Conservation (phyloP, 1,140 invertebrate species). For the Nephotettix cincticeps region DNA sequence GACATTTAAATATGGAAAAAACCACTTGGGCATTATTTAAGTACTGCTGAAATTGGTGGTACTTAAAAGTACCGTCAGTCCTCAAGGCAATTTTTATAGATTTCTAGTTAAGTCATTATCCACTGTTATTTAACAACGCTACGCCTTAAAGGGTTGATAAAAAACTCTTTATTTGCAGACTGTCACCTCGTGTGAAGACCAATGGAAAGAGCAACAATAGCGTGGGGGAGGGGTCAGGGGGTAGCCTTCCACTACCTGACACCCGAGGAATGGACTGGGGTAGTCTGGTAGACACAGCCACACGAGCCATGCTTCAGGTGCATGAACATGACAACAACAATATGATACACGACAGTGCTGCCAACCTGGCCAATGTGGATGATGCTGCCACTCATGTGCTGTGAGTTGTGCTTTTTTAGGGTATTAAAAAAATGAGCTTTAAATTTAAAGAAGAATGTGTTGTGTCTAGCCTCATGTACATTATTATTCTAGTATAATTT, state of each 20-base stretch:
- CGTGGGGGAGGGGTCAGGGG: neutral
- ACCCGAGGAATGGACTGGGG: slow-evolving; percentile 69
- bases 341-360: slow-evolving; percentile 14
- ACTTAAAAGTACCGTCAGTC: no score
- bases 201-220: neutral
- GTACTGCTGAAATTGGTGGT: no score
- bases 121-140: no score
- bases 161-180: slow-evolving; percentile 40
- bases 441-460: no score
- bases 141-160: neutral
- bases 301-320: slow-evolving; percentile 65
- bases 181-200: slow-evolving; percentile 50
- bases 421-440: no score
- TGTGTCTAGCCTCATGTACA: no score
- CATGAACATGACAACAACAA: slow-evolving; percentile 23
- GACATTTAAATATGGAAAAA: no score
- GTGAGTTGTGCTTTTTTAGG: neutral
- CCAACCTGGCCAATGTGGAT: neutral
- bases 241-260: slow-evolving; percentile 56
- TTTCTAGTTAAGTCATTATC: no score
- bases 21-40: no score
- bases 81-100: no score
- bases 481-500: no score
- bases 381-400: neutral
- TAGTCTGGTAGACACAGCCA: slow-evolving; percentile 73